These are phyloP conservation scores for Megaustenia siamemsis DNA, from an alignment of 2,888 invertebrate species.

Conservation along the genomic window DNA sequence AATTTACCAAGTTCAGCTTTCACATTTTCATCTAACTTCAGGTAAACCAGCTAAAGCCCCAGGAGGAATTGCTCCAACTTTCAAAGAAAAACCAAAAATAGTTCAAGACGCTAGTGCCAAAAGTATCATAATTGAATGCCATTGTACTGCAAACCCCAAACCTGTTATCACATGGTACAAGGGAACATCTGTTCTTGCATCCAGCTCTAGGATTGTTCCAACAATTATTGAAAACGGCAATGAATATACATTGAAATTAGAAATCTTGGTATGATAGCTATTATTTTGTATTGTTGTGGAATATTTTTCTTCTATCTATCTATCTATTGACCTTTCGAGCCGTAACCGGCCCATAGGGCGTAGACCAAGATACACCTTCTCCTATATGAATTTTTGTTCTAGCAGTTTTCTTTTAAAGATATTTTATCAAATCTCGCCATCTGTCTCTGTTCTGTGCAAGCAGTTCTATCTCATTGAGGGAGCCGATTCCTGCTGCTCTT, in stretches of 20 bases:
- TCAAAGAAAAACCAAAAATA: slow-evolving; percentile 98
- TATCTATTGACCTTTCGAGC: no score
- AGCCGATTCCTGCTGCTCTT: no score
- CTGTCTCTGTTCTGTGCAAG: no score
- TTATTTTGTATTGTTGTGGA: no score
- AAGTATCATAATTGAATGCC: slow-evolving; percentile 97
- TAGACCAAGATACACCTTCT: no score
- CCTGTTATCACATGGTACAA: slow-evolving; percentile 97
- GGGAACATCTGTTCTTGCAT: slow-evolving; percentile 89
- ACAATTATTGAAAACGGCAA: slow-evolving; percentile 89
- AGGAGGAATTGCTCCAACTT: slow-evolving; percentile 87
- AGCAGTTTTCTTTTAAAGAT: no score
- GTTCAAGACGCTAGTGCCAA: slow-evolving; percentile 98
- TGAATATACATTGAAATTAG: slow-evolving; percentile 91
- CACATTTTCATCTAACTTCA: slow-evolving; percentile 33
- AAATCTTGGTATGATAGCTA: slow-evolving; percentile 79
- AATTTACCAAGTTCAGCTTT: background rate
- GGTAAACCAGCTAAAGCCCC: slow-evolving; percentile 58
- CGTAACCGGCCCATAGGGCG: no score
- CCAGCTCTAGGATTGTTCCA: slow-evolving; percentile 90
- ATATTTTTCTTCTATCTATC: no score
- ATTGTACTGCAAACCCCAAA: slow-evolving; percentile 93
- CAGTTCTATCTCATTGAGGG: no score
- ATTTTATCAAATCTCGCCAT: no score
- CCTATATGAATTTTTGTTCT: no score